phyloP scores from a whole-genome alignment of 2,888 invertebrate genomes.

The Caenorhabditis afra region DNA sequence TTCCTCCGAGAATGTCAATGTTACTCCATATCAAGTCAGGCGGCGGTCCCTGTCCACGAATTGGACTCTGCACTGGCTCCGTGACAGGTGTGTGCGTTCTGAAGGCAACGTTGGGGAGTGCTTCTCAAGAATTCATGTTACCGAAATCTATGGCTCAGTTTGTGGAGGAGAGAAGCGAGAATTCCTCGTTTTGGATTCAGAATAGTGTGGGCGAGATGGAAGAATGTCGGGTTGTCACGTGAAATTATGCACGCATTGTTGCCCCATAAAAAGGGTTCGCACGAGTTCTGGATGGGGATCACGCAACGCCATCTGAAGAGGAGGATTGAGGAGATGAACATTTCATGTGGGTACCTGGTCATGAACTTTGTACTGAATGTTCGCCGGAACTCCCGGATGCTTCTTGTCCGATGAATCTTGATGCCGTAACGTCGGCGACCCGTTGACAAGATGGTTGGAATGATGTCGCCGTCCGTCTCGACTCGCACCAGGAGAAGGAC shows the following conservation, averaged over 20 bases:
- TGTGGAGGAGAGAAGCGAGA: constrained; percentile 53
- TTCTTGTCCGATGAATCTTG: constrained; percentile 52
- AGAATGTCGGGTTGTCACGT: constrained; percentile 42
- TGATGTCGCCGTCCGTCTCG: constrained; percentile 51
- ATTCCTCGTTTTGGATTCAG: constrained; percentile 53
- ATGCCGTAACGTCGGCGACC: constrained; percentile 59
- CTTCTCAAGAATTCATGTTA: constrained; percentile 1
- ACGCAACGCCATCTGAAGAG: constrained; percentile 48
- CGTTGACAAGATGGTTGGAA: constrained; percentile 56
- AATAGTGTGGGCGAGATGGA: constrained; percentile 51
- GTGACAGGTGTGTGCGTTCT: constrained; percentile 55
- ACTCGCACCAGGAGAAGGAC: constrained; percentile 52
- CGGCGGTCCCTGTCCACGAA: constrained; percentile 49
- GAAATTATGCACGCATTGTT: constrained; percentile 53
- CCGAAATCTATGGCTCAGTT: constrained; percentile 54
- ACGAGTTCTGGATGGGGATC: constrained; percentile 42
- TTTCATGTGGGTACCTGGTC: constrained; percentile 38
- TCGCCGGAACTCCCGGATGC: constrained; percentile 39
- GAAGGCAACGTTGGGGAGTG: not conserved
- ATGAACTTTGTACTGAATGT: constrained; percentile 58
- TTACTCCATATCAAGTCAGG: constrained; percentile 53
- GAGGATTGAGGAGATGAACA: not conserved
- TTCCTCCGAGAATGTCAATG: constrained; percentile 54
- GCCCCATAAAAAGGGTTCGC: constrained; percentile 59
- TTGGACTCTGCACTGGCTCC: constrained; percentile 34